Conservation (phyloP, 2,888 invertebrate genomes). For the Aethes cnicana region DNA sequence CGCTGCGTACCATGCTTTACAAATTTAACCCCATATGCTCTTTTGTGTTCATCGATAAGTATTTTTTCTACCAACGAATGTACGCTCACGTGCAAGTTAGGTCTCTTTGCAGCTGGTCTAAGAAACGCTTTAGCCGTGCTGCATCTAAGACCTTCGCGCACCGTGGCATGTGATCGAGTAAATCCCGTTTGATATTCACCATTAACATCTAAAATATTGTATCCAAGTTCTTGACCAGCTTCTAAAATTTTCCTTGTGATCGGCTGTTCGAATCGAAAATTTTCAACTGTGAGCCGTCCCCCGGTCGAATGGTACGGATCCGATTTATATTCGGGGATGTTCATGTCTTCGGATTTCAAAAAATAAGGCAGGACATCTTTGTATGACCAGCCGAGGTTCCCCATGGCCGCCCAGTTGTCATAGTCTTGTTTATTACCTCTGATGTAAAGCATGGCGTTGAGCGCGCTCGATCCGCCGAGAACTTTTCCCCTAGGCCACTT, state of each 20-base stretch:
- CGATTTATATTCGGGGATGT: conserved; percentile 81
- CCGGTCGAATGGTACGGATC: conserved; percentile 86
- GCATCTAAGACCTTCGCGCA: conserved; percentile 90
- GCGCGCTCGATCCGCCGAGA: conserved; percentile 89
- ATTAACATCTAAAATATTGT: conserved; percentile 87
- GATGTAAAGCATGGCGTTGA: conserved; percentile 95
- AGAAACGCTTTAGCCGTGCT: conserved; percentile 93
- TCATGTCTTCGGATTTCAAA: conserved; percentile 90
- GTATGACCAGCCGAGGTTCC: conserved; percentile 91
- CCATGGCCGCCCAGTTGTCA: conserved; percentile 90
- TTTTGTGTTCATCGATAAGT: conserved; percentile 83
- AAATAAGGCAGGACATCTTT: conserved; percentile 89
- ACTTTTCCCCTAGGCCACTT: conserved; percentile 91
- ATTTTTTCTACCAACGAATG: conserved; percentile 87
- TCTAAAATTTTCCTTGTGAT: conserved; percentile 86
- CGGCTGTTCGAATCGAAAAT: conserved; percentile 87
- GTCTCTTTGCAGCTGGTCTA: conserved; percentile 84
- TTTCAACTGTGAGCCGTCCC: conserved; percentile 88
- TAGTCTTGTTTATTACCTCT: conserved; percentile 93
- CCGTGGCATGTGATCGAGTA: conserved; percentile 88
- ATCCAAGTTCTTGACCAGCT: conserved; percentile 87
- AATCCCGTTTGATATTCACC: conserved; percentile 91
- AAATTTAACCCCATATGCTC: conserved; percentile 86
- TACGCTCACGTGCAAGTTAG: conserved; percentile 88
- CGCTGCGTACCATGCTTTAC: conserved; percentile 79